Evolutionary conservation across 2,888 invertebrate genomes (phyloP), one percentile per base, ranked within the genome.

Genomic region (Tryphoninae sp.): DNA sequence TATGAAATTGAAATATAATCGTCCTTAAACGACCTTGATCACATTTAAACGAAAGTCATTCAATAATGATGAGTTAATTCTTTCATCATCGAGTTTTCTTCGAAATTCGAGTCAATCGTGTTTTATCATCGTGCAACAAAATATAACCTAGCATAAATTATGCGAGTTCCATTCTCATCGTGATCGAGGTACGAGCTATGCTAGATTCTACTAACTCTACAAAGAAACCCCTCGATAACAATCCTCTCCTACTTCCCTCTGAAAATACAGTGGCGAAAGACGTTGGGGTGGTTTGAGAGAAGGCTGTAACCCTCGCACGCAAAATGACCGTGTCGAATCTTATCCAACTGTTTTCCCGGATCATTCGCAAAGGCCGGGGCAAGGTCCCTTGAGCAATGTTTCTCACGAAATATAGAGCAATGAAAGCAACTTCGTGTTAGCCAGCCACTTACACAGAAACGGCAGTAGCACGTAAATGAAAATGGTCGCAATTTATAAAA

Each of bases 401-500:
- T 64, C 51, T 62, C 59, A 33, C 40, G 55, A 51, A 26, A n/a
- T 62, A 45, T 9, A 13, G 64, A 65, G 42, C 23, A 51, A 65
- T 23, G 42, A 51, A 23, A 64, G 53, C n/a, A 73, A 9, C 40
- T 58, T 69, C 64, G 49, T 69, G 73, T 71, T 53, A 45, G 55
- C 51, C 55, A 33, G 67, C 64, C 67, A 55, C 64, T 68, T 26
- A 69, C 42, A 55, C 51, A 13, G 49, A 49, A 51, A 6, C 53
- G 55, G 68, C 59, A 69, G 64, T 68, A 65, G 78, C 64, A 73
- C 75, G 74, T 71, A 71, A 81, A 78, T 75, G 78, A 78, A 81
- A 81, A 69, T 78, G 71, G 61, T 65, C 64, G 65, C 74, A 75
- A 81, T 81, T 81, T 81, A 75, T 78, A 67, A 42, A 61, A 68